Percentiles rank a stretch among this genome's conserved stretches.
phyloP scores from a whole-genome alignment of 2,888 invertebrate species.

The Gibbula magus region DNA sequence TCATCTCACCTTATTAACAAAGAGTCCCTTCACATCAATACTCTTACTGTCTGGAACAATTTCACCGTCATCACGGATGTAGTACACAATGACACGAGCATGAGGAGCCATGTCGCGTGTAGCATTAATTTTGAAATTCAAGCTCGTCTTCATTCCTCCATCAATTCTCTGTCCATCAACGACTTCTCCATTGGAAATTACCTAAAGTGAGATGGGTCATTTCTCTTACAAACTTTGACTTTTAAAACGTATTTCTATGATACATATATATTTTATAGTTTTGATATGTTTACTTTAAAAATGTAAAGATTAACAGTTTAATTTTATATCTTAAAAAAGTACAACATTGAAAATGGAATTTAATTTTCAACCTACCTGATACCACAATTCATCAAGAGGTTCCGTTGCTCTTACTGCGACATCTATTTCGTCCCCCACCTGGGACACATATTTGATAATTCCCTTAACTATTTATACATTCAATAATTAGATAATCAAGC shows the following conservation, averaged over 20 bases:
- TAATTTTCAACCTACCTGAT: neutral
- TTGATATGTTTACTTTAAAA: no score
- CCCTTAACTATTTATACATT: no score
- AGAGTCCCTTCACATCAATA: slow-evolving; percentile 78
- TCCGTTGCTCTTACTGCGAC: neutral
- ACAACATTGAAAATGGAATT: no score
- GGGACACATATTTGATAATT: no score
- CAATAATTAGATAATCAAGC: no score
- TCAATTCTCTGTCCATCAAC: neutral
- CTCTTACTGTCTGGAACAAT: slow-evolving; percentile 78
- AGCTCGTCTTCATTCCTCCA: neutral
- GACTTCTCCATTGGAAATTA: neutral
- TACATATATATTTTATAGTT: no score
- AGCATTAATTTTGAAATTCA: neutral
- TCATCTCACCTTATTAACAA: slow-evolving; percentile 78
- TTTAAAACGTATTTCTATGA: no score
- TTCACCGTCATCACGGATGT: slow-evolving; percentile 71
- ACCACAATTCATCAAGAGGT: neutral
- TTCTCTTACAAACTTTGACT: no score
- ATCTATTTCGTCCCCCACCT: neutral
- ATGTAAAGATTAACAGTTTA: no score
- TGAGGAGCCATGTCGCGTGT: slow-evolving; percentile 48
- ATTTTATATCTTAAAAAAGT: no score
- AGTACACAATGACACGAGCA: slow-evolving; percentile 18
- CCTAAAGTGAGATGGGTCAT: no score